Conservation (phyloP, 2,113 vertebrate species). For the Alouatta palliata region DNA sequence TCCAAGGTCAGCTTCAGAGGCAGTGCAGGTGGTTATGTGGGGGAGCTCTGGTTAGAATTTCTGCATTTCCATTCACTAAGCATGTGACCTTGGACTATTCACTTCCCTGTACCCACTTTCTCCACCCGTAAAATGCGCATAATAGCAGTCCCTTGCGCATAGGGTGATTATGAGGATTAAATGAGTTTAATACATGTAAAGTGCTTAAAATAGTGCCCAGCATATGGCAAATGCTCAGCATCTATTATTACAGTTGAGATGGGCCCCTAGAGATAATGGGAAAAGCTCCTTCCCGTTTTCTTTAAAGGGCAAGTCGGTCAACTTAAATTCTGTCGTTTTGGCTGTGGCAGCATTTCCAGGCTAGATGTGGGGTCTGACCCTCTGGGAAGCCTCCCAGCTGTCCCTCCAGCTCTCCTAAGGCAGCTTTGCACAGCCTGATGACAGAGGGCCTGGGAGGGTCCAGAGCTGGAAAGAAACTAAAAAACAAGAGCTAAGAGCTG, state of each 20-base stretch:
- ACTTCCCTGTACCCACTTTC: neutral
- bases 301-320: neutral
- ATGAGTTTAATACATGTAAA: neutral
- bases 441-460: neutral
- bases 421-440: neutral
- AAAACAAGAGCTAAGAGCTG: neutral
- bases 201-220: neutral
- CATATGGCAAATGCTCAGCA: neutral
- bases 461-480: neutral
- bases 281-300: neutral
- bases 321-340: neutral
- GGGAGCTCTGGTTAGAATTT: neutral
- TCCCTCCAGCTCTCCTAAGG: too few relatives aligned
- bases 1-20: neutral
- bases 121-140: neutral
- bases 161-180: neutral
- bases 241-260: neutral
- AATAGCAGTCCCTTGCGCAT: neutral
- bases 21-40: accelerated
- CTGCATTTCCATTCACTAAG: neutral
- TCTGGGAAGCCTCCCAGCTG: neutral
- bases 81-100: neutral
- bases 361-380: neutral
- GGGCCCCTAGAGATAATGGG: neutral
- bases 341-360: neutral